phyloP scores from a whole-genome alignment of 2,797 vertebrate genomes.

The Leuciscus waleckii region DNA sequence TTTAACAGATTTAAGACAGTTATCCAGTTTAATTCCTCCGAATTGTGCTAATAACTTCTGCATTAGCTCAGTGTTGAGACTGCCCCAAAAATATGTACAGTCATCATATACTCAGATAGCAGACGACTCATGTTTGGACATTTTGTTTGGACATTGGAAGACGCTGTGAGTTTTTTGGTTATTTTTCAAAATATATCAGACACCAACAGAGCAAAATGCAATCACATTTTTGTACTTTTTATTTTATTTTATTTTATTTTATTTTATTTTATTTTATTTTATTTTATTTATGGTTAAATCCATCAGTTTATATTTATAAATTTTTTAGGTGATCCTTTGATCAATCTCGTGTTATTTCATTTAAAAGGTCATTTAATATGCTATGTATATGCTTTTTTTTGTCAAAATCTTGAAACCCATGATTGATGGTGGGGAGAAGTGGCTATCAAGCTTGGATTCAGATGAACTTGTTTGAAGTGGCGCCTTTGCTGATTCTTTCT shows the following conservation, averaged over 20 bases:
- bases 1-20: not conserved
- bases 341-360: not conserved
- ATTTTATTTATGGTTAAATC: not conserved
- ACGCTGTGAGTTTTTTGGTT: no score
- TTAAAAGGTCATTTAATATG: not conserved
- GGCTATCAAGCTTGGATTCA: slow-evolving; percentile 56
- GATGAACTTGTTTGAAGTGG: slow-evolving; percentile 68
- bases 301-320: not conserved
- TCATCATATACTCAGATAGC: not conserved
- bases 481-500: slow-evolving; percentile 74
- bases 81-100: not conserved
- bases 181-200: not conserved
- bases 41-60: not conserved
- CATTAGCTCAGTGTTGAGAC: no score
- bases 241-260: not conserved
- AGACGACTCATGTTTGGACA: not conserved
- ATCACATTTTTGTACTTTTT: not conserved
- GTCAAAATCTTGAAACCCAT: slow-evolving; percentile 40
- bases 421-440: slow-evolving; percentile 57
- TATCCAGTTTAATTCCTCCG: not conserved
- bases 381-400: not conserved
- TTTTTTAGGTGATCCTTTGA: not conserved
- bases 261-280: not conserved
- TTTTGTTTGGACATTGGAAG: not conserved
- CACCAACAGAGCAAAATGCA: not conserved